Percentiles rank a stretch among this genome's conserved stretches.
Evolutionary conservation across 2,888 invertebrate species (phyloP).

Genomic region (Tuberolachnus salignus): DNA sequence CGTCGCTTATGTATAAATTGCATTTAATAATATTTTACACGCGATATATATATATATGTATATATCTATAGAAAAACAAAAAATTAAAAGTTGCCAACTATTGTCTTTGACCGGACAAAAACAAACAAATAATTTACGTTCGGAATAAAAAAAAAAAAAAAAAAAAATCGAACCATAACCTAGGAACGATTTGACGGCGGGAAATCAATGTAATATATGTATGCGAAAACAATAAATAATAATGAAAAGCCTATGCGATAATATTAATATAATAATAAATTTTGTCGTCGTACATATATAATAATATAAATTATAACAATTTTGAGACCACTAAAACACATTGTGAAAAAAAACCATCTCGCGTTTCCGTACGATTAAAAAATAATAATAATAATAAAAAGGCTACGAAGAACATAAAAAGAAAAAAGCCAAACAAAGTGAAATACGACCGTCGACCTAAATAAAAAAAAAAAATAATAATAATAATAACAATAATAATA

Average conservation of each 20-base stretch:
- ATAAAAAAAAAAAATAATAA: neutral
- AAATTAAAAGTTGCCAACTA: too few relatives aligned
- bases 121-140: too few relatives aligned
- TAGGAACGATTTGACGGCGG: slow-evolving; percentile 56
- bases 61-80: too few relatives aligned
- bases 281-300: slow-evolving; percentile 7
- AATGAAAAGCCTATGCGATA: slow-evolving; percentile 18
- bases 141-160: slow-evolving; percentile 18
- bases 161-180: slow-evolving; percentile 54
- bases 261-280: neutral
- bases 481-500: neutral
- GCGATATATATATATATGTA: too few relatives aligned
- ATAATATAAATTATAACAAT: slow-evolving; percentile 27
- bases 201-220: slow-evolving; percentile 18
- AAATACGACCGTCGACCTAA: slow-evolving; percentile 30
- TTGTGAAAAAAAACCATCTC: slow-evolving; percentile 58
- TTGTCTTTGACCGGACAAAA: too few relatives aligned
- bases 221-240: slow-evolving; percentile 13
- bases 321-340: slow-evolving; percentile 51
- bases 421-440: slow-evolving; percentile 21
- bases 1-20: too few relatives aligned
- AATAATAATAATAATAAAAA: neutral
- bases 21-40: too few relatives aligned
- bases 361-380: slow-evolving; percentile 44
- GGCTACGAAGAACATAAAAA: neutral